Percentiles rank a stretch among this genome's conserved stretches.
Conservation (phyloP, 2,113 vertebrate genomes). For the Rattus rattus region DNA sequence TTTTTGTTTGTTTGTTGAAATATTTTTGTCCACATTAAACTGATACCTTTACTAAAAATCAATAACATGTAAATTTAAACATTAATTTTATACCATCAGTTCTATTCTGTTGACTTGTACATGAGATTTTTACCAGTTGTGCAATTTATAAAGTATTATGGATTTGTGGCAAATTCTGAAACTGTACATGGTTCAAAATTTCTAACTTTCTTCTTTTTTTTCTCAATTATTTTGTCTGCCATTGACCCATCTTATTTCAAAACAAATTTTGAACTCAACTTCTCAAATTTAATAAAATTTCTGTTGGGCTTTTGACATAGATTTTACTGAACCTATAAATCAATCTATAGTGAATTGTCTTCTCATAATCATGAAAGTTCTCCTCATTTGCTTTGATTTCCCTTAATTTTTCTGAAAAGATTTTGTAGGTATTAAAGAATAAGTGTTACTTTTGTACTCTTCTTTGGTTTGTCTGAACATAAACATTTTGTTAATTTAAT, state of each 20-base stretch:
- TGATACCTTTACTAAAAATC: not conserved
- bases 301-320: not conserved
- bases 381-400: not conserved
- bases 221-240: not conserved
- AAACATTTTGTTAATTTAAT: not conserved
- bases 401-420: not conserved
- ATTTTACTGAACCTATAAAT: not conserved
- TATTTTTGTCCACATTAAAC: not conserved
- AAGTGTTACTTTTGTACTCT: not conserved
- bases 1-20: not conserved
- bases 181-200: not conserved
- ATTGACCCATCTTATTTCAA: not conserved
- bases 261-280: not conserved
- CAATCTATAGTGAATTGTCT: not conserved
- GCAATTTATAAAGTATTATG: not conserved
- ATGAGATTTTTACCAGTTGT: not conserved
- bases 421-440: not conserved
- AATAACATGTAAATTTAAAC: not conserved
- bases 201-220: not conserved
- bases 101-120: not conserved
- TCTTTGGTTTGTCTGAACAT: not conserved
- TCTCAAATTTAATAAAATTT: not conserved
- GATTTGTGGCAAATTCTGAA: conserved; percentile 7
- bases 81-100: not conserved
- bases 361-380: not conserved